A percentile compares a stretch with the other conserved stretches of the same genome.
These are phyloP conservation scores for Gymnothorax javanicus DNA, from an alignment of 2,797 vertebrate species.

Conservation along the genomic window DNA sequence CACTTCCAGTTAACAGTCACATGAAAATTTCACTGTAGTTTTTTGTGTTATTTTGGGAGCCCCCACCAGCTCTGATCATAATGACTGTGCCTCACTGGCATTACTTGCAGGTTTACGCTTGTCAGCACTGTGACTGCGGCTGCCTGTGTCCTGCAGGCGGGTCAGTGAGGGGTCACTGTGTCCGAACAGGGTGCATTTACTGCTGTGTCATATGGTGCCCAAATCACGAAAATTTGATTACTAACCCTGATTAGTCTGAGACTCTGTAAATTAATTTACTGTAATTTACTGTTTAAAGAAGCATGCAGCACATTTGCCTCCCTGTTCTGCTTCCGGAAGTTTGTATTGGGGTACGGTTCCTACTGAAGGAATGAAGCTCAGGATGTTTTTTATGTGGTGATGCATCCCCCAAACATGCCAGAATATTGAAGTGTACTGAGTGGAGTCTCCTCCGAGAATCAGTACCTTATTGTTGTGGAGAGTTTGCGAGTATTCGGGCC, in stretches of 20 bases:
- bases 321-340: neutral
- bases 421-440: too few relatives aligned
- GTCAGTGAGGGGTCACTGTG: neutral
- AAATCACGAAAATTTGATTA: neutral
- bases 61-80: neutral
- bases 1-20: too few relatives aligned
- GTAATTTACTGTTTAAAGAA: neutral
- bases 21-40: too few relatives aligned
- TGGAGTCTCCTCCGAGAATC: too few relatives aligned
- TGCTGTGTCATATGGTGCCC: neutral
- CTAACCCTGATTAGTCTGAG: neutral
- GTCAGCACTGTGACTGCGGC: neutral
- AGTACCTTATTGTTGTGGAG: too few relatives aligned
- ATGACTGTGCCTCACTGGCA: neutral
- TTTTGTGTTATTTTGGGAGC: too few relatives aligned
- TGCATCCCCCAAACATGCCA: too few relatives aligned
- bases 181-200: neutral
- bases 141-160: neutral
- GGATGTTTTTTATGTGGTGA: too few relatives aligned
- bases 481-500: too few relatives aligned
- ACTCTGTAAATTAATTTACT: neutral
- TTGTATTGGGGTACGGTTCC: too few relatives aligned
- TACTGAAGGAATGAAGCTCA: too few relatives aligned
- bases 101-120: neutral
- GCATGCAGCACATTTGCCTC: conserved; percentile 13